Evolutionary conservation across 92 coral and sea anemone species (phyloP), one percentile per base, ranked within the genome.

Genomic region (Epizoanthus stellaris): DNA sequence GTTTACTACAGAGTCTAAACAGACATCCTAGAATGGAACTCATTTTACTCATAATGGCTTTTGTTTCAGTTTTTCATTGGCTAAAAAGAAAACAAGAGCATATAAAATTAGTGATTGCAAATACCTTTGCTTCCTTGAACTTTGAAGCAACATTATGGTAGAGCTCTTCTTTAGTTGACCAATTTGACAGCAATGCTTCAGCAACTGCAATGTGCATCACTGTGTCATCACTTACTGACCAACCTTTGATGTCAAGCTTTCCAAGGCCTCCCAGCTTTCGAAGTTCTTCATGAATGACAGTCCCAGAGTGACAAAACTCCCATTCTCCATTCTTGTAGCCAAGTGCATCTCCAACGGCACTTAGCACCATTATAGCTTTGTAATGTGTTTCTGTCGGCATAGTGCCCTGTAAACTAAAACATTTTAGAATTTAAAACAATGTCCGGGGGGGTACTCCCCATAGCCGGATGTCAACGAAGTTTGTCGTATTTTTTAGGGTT

Each of bases 261-360:
- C 84, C 77, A 65, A 95, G 66, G 5, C 98, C 98, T 38, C 98
- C 98, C 81, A 94, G 83, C 61, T 82, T 68, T 47, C 82, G 71
- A 12, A 95, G 73, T 56, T 92, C 91, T 6, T 87, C 36, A 38
- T 95, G 98, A 87, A 95, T 95, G 7, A 66, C 82, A 23, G 52
- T 53, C 5, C 98, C 98, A 40, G 92, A 87, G 53, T 79, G 87
- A 61, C 93, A 87, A 76, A 95, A 95, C 85, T 95, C 98, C 98
- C 98, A 95, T 20, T 85, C 85, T 12, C 98, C 98, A 63, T 94
- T 90, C 34, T 92, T 94, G 81, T 88, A 95, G 11, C 98, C 98
- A 56, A 95, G 77, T 3, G 98, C 94, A 89, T 95, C 98, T n/a
- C 98, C 98, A 3, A 91, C 98, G 36, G 94, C 98, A 89, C 98